phyloP scores from a whole-genome alignment of 2,888 invertebrate species.

The Sturmia bella region DNA sequence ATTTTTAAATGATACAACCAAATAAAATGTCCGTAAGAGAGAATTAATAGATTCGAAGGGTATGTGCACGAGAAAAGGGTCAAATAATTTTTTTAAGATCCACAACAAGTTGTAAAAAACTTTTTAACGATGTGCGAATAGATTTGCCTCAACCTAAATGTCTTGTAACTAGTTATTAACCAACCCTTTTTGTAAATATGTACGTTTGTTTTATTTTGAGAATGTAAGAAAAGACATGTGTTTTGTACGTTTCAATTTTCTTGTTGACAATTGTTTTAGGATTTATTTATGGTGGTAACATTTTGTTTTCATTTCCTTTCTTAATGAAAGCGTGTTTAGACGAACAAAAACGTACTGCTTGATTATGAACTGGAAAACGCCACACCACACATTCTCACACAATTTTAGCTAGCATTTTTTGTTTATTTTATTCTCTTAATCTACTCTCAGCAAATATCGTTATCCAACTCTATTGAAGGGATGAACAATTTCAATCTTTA shows the following conservation, averaged over 20 bases:
- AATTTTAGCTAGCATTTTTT: constrained; percentile 33
- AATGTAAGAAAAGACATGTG: constrained; percentile 51
- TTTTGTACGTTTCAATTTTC: constrained; percentile 16
- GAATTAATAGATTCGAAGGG: neutral
- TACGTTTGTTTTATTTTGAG: constrained; percentile 32
- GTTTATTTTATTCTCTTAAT: constrained; percentile 44
- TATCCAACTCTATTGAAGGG: constrained; percentile 43
- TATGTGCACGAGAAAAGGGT: constrained; percentile 35
- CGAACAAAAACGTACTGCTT: neutral
- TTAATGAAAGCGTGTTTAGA: constrained; percentile 72
- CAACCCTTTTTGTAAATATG: constrained; percentile 73
- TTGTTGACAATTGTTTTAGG: constrained; percentile 64
- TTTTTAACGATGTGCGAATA: constrained; percentile 78
- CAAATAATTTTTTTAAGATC: constrained; percentile 51
- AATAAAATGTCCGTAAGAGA: constrained; percentile 64
- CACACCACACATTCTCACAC: constrained; percentile 49
- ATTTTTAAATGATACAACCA: constrained; percentile 68
- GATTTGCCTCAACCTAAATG: constrained; percentile 70
- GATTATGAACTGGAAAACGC: constrained; percentile 8
- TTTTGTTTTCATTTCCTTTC: constrained; percentile 46
- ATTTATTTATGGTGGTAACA: constrained; percentile 75
- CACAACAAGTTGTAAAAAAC: constrained; percentile 65
- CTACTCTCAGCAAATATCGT: constrained; percentile 46
- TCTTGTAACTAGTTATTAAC: constrained; percentile 65
- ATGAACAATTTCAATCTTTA: constrained; percentile 2